A percentile compares a stretch with the other conserved stretches of the same genome.
Evolutionary conservation across 2,797 vertebrate species (phyloP).

Genomic region (Loriculus beryllinus): DNA sequence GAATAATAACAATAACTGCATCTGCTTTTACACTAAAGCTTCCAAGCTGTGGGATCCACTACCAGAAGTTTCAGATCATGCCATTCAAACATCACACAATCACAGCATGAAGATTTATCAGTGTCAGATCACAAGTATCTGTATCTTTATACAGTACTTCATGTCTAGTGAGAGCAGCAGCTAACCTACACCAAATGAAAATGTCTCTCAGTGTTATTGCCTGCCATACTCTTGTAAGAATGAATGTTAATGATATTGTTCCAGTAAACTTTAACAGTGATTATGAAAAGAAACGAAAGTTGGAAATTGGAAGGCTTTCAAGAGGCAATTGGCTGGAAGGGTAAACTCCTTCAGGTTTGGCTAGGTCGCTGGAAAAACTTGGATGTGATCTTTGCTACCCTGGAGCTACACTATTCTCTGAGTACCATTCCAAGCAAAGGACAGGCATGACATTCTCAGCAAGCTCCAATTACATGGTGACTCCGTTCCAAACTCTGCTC

Average conservation of each 20-base stretch:
- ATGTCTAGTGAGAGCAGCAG: not conserved
- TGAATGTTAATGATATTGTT: not conserved
- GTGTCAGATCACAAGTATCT: not conserved
- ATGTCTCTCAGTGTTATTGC: not conserved
- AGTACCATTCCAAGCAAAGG: not conserved
- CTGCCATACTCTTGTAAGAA: not conserved
- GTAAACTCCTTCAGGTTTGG: slow-evolving; percentile 40
- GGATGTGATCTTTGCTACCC: slow-evolving; percentile 35
- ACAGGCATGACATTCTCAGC: not conserved
- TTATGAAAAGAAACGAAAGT: not conserved
- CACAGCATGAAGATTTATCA: not conserved
- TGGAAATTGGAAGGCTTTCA: slow-evolving; percentile 30
- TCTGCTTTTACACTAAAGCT: not conserved
- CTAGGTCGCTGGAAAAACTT: slow-evolving; percentile 29
- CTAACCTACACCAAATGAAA: not conserved
- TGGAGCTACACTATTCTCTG: not conserved
- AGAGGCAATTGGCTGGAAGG: not conserved
- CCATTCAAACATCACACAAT: not conserved
- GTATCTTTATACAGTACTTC: not conserved
- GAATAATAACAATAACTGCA: not conserved
- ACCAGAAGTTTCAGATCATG: not conserved
- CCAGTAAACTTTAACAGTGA: not conserved
- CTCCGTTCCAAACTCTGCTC: slow-evolving; percentile 20
- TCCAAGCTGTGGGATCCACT: not conserved
- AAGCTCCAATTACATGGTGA: not conserved